A percentile compares a stretch with the other conserved stretches of the same genome.
phyloP scores from a whole-genome alignment of 2,113 vertebrate genomes.

The Microtus ochrogaster region DNA sequence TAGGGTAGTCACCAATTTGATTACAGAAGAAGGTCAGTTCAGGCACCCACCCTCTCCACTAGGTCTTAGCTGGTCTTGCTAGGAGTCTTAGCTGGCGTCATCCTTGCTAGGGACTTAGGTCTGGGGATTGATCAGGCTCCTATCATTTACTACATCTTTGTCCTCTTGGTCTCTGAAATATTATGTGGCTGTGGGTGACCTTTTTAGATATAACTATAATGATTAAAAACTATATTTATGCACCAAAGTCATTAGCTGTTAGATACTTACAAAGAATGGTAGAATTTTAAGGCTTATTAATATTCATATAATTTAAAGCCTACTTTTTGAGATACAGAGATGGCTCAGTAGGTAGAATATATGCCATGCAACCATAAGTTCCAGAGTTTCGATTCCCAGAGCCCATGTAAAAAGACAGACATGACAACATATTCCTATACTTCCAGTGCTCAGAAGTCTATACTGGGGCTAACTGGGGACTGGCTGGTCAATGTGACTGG shows the following conservation, averaged over 20 bases:
- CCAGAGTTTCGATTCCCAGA: too few relatives aligned
- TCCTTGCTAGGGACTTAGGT: not conserved
- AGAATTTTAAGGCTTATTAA: not conserved
- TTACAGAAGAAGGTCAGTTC: too few relatives aligned
- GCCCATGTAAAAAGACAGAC: not conserved
- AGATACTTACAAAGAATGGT: not conserved
- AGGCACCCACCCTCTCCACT: too few relatives aligned
- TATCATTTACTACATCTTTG: not conserved
- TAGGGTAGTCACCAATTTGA: too few relatives aligned
- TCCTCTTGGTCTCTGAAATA: slow-evolving; percentile 24
- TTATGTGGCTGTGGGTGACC: not conserved
- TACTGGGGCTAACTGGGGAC: too few relatives aligned
- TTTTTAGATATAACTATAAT: not conserved
- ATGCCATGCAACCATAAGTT: not conserved
- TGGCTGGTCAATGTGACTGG: not conserved
- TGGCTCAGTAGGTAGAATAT: not conserved
- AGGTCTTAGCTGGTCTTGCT: too few relatives aligned
- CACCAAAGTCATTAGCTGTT: not conserved
- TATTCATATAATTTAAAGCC: not conserved
- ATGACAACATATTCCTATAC: not conserved
- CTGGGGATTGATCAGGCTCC: not conserved
- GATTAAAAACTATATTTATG: not conserved
- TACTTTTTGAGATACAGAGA: not conserved
- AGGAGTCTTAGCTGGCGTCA: too few relatives aligned
- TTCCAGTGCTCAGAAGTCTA: too few relatives aligned